Evolutionary conservation across 2,888 invertebrate species (phyloP).

Genomic region (Drosophila macrospina): DNA sequence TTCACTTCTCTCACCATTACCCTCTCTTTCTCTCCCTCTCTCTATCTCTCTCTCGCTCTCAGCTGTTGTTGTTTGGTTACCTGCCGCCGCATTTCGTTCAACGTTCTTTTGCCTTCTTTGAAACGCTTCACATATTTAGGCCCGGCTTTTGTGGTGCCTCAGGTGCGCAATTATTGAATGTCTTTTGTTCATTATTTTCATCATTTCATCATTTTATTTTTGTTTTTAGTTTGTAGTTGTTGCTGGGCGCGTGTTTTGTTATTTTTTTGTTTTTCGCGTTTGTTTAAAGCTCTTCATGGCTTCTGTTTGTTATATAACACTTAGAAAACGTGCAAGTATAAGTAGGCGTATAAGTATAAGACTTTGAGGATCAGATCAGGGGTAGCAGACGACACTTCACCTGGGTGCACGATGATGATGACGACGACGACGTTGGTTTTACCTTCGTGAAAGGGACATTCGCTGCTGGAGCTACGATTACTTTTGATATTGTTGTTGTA

Average conservation of each 20-base stretch:
- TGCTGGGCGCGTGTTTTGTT: conserved; percentile 27
- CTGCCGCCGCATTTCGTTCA: conserved; percentile 38
- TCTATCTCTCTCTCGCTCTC: conserved; percentile 42
- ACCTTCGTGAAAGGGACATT: conserved; percentile 44
- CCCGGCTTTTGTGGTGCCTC: conserved; percentile 64
- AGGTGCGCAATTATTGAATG: conserved; percentile 74
- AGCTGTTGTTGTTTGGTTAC: conserved; percentile 57
- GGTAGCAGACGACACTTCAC: conserved; percentile 5
- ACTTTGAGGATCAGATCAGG: conserved; percentile 60
- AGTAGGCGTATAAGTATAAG: conserved; percentile 52
- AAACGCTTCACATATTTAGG: conserved; percentile 33
- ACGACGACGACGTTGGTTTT: conserved; percentile 11
- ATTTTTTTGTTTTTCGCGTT: background rate
- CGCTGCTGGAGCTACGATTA: conserved; percentile 33
- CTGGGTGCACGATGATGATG: conserved; percentile 27
- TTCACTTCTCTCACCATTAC: conserved; percentile 38
- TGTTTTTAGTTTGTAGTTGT: conserved; percentile 18
- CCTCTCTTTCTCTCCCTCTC: conserved; percentile 13
- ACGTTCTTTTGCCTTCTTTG: conserved; percentile 40
- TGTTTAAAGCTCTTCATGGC: conserved; percentile 7
- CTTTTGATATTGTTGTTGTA: conserved; percentile 47
- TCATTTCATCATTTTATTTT: conserved; percentile 15
- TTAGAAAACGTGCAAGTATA: background rate
- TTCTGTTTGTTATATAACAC: conserved; percentile 47
- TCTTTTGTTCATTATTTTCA: conserved; percentile 54